Evolutionary conservation across 2,888 invertebrate species (phyloP).

Genomic region (Cepaea hortensis): DNA sequence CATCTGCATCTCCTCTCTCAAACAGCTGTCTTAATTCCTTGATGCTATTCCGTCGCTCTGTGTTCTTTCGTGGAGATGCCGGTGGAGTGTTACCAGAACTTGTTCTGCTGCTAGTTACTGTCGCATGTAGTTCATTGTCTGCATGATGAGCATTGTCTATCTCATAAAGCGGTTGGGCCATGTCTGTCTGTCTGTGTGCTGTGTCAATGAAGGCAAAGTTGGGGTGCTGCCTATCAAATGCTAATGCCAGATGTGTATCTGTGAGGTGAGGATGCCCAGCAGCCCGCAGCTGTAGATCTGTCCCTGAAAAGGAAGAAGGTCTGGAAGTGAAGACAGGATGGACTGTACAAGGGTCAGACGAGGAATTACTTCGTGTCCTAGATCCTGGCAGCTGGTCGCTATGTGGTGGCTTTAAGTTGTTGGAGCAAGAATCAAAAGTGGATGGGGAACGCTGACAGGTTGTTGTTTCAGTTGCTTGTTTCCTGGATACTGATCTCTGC

Average conservation of each 20-base stretch:
- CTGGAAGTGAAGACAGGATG: constrained; percentile 24
- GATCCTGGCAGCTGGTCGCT: constrained; percentile 58
- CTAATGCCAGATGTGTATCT: not conserved
- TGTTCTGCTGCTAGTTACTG: too few species aligned
- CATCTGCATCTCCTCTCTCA: constrained; percentile 57
- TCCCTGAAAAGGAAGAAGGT: constrained; percentile 10
- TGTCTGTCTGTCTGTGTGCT: not conserved
- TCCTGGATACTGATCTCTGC: constrained; percentile 27
- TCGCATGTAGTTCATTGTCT: too few species aligned
- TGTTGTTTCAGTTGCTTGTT: constrained; percentile 42
- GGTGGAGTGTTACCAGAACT: constrained; percentile 27
- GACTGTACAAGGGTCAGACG: constrained; percentile 60
- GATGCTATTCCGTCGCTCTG: constrained; percentile 69
- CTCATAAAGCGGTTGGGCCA: too few species aligned
- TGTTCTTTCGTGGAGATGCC: constrained; percentile 21
- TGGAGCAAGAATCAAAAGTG: constrained; percentile 45
- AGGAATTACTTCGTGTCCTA: constrained; percentile 68
- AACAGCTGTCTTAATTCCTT: constrained; percentile 69
- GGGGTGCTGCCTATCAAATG: not conserved
- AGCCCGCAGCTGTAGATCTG: not conserved
- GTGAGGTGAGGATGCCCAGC: not conserved
- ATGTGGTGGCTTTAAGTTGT: constrained; percentile 58
- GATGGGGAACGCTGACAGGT: constrained; percentile 33
- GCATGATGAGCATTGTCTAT: too few species aligned
- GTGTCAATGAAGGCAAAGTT: not conserved